Evolutionary conservation across 2,797 vertebrate genomes (phyloP), one percentile per base, ranked within the genome.

Genomic region (Pagetopsis macropterus): DNA sequence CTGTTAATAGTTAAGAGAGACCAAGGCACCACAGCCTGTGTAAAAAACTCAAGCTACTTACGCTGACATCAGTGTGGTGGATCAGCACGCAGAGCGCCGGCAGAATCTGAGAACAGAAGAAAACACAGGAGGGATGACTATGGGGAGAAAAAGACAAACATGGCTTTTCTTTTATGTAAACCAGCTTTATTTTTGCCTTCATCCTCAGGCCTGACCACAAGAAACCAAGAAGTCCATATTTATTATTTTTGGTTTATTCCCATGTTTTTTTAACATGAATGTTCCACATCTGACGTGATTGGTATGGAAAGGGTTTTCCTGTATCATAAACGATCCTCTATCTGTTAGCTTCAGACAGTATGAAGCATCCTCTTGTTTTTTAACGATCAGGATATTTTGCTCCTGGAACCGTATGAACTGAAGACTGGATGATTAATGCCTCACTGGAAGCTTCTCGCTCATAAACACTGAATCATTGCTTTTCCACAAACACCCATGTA

Each of bases 41-140:
- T 6, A 13, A 50, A 49, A 33, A 15, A 10, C 11, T 5, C 8
- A 60, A 14, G 12, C 41, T 92, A 98, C 98, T 99, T 85, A 99
- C 98, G 92, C 98, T 99, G 91, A 99, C 97, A 76, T 99, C 98
- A 51, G 97, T 99, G 94, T 99, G 98, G 90, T 99, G 98, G 91
- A 99, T 99, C 89, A 99, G 90, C 74, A 99, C 96, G 51, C 97
- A 99, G 76, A 99, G 96, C 16, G 98, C 98, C 37, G 98, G 98
- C 78, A 99, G 94, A 87, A 99, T 99, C 98, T 99, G 81, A 54
- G 56, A 48, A 41, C 11, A 46, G 1, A 64, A 15, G 7, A 40
- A 63, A 17, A 15, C 44, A 43, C 11, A 48, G 11, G 17, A 21
- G 43, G 14, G 43, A 52, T 50, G 2, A 65, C 37, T 21, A 45